Base-by-base conservation (phyloP, 2,797 vertebrate species). In the Peromyscus aztecus region DNA sequence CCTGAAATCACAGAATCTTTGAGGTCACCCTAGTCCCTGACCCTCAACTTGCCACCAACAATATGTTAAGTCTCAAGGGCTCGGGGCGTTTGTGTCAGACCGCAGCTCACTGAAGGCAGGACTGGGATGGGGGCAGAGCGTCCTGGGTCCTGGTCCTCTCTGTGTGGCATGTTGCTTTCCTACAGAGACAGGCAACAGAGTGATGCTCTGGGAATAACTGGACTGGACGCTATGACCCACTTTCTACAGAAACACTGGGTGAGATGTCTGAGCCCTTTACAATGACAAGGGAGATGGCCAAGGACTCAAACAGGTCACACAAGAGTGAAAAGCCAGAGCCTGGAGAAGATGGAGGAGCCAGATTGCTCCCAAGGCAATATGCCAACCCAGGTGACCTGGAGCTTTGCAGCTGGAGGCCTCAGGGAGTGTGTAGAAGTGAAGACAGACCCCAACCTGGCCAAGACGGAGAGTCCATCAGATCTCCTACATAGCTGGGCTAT, bases 211-310 rank as follows among this genome's bases (percentile, higher is more conserved):
- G 75, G 46, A 37, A 46, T 0, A 65, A 82, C 19, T n/a, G 49
- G 12, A 31, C 75, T 24, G 63, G 29, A 75, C 0, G 0, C 76
- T 86, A 80, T 19, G 65, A 80, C 88, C 90, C 63, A 65, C 34
- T 92, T 96, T 89, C 94, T 90, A 40, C 37, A 40, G 52, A 92
- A 84, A 84, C 61, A 67, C 80, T 49, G 8, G 29, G 69, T n/a
- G 29, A 91, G 85, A 91, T 61, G 34, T 69, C 93, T 83, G 55
- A 59, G 16, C 73, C n/a, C 49, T 87, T 75, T 82, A 77, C 78
- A 96, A 37, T 10, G 34, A 57, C 80, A 49, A 80, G 27, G 65
- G 34, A 85, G 69, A 57, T 21, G 24, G 40, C 63, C 65, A 89
- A 92, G 82, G 43, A 37, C 94, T 87, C 57, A 87, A 77, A 77